Evolutionary conservation across 2,888 invertebrate species (phyloP).

Genomic region (Microctonus aethiopoides): DNA sequence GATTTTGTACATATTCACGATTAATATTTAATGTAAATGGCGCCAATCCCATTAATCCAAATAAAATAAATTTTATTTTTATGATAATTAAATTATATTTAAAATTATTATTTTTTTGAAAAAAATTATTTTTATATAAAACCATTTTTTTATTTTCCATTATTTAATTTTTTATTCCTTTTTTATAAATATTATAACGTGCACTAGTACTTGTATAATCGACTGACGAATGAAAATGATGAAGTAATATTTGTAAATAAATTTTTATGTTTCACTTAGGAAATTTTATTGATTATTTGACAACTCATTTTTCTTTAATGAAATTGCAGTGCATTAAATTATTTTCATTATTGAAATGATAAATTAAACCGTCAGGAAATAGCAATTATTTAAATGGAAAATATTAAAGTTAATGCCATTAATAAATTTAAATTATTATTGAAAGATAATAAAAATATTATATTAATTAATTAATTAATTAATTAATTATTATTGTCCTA

Average conservation of each 20-base stretch:
- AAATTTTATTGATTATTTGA: background rate
- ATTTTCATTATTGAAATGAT: too few species aligned
- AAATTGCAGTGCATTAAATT: too few species aligned
- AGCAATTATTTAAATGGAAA: too few species aligned
- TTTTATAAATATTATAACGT: background rate
- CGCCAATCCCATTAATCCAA: conserved; percentile 31
- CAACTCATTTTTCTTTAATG: too few species aligned
- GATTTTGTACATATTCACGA: background rate
- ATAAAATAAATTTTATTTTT: background rate
- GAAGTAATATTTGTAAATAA: too few species aligned
- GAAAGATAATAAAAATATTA: too few species aligned
- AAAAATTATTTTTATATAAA: background rate
- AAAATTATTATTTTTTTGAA: background rate
- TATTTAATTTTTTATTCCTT: background rate
- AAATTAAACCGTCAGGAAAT: too few species aligned
- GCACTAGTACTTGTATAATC: too few species aligned
- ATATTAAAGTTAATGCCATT: too few species aligned
- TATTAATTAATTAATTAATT: background rate
- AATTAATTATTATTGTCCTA: background rate
- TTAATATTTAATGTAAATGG: conserved; percentile 5
- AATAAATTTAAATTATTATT: too few species aligned
- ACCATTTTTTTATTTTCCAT: background rate
- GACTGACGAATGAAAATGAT: too few species aligned
- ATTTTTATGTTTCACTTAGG: background rate
- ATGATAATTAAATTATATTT: conserved; percentile 9